These are phyloP conservation scores for Neotragus pygmaeus DNA, from an alignment of 2,113 vertebrate species.

Conservation along the genomic window DNA sequence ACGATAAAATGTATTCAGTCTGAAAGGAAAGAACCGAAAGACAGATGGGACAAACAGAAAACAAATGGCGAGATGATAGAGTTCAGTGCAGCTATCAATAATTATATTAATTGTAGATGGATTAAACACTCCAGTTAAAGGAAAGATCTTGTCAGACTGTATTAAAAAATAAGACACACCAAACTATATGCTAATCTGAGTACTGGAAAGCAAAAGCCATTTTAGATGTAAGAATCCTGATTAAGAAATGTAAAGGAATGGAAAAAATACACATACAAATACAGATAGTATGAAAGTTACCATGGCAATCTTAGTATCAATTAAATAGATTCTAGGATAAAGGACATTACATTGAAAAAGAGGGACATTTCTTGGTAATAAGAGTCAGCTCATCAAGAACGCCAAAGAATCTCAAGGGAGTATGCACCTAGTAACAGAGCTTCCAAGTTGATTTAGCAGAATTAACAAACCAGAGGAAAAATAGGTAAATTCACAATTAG, in stretches of 20 bases:
- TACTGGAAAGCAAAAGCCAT: not conserved
- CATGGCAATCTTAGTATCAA: not conserved
- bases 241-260: not conserved
- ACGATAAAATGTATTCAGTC: not conserved
- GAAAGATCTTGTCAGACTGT: not conserved
- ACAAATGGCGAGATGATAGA: not conserved
- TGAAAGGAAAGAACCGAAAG: not conserved
- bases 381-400: not conserved
- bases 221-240: not conserved
- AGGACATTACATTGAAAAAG: not conserved
- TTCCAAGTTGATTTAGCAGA: not conserved
- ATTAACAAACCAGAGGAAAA: not conserved
- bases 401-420: not conserved
- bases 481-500: not conserved
- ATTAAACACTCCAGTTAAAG: not conserved
- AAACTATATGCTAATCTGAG: not conserved
- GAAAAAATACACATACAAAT: not conserved
- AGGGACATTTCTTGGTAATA: not conserved
- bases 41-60: not conserved
- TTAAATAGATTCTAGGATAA: not conserved
- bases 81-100: not conserved
- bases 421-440: not conserved
- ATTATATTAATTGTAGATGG: not conserved
- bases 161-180: not conserved
- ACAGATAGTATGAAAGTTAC: not conserved